These are phyloP conservation scores for Amblyjoppa proteus DNA, from an alignment of 2,888 invertebrate genomes.

Conservation along the genomic window DNA sequence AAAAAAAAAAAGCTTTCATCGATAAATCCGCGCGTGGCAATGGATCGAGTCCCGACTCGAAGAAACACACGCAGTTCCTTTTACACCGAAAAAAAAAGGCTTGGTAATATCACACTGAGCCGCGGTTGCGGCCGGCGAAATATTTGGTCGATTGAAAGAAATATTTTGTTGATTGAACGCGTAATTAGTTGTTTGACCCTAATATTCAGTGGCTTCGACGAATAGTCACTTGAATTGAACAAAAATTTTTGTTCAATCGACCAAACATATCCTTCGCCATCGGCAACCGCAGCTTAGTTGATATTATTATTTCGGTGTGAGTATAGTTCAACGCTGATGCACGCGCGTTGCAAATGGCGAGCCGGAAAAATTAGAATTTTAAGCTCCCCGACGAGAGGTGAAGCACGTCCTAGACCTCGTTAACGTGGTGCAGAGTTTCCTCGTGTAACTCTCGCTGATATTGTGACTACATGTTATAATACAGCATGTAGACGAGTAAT, in stretches of 20 bases:
- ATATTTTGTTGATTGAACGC: too few species aligned
- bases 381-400: background rate
- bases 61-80: background rate
- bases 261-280: too few species aligned
- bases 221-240: too few species aligned
- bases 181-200: too few species aligned
- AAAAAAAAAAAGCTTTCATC: background rate
- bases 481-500: background rate
- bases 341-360: background rate
- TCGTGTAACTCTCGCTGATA: slow-evolving; percentile 18
- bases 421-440: slow-evolving; percentile 23
- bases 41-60: slow-evolving; percentile 1
- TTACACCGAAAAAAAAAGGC: background rate
- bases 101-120: too few species aligned
- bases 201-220: too few species aligned
- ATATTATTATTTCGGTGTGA: too few species aligned
- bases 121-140: too few species aligned
- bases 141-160: too few species aligned
- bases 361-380: slow-evolving; percentile 2
- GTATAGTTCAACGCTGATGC: background rate
- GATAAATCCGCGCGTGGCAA: slow-evolving; percentile 20
- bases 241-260: too few species aligned
- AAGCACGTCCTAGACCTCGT: slow-evolving; percentile 27
- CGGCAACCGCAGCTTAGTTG: too few species aligned
- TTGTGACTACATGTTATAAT: slow-evolving; percentile 40